phyloP scores from a whole-genome alignment of 2,888 invertebrate species.

The Azorinus chamasolen region DNA sequence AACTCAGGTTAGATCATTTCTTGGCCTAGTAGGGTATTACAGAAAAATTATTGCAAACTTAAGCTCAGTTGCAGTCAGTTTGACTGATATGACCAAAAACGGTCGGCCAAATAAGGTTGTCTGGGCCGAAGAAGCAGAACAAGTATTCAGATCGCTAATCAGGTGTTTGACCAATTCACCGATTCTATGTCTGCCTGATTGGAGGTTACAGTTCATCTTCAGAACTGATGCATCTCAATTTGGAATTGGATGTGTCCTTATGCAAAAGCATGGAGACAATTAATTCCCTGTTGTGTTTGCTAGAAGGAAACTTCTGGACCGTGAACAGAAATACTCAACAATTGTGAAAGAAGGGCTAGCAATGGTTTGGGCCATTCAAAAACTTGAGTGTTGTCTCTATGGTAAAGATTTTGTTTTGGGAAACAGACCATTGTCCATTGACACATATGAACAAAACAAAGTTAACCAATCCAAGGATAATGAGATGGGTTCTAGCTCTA shows the following conservation, averaged over 20 bases:
- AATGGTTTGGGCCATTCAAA: constrained; percentile 11
- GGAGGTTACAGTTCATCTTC: constrained; percentile 6
- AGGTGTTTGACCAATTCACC: background rate
- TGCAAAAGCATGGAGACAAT: background rate
- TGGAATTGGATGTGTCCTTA: background rate
- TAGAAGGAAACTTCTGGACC: background rate
- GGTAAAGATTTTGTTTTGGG: constrained; percentile 16
- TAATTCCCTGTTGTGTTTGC: constrained; percentile 15
- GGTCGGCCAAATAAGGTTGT: constrained; percentile 17
- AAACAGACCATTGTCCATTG: constrained; percentile 18
- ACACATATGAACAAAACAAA: constrained; percentile 13
- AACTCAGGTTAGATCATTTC: constrained; percentile 24
- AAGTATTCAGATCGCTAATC: constrained; percentile 21
- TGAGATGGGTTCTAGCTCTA: too few relatives aligned
- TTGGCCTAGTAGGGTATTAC: constrained; percentile 42
- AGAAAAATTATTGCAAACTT: constrained; percentile 48
- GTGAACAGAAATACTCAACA: too few relatives aligned
- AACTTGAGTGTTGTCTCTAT: constrained; percentile 22
- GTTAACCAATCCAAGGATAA: constrained; percentile 4
- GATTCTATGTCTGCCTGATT: constrained; percentile 23
- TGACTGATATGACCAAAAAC: constrained; percentile 56
- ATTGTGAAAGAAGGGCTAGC: constrained; percentile 23
- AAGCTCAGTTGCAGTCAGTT: constrained; percentile 43
- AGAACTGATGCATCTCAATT: constrained; percentile 11
- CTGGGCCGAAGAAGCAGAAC: constrained; percentile 16